Conservation (phyloP, 2,888 invertebrate genomes). For the Corythucha ciliata region DNA sequence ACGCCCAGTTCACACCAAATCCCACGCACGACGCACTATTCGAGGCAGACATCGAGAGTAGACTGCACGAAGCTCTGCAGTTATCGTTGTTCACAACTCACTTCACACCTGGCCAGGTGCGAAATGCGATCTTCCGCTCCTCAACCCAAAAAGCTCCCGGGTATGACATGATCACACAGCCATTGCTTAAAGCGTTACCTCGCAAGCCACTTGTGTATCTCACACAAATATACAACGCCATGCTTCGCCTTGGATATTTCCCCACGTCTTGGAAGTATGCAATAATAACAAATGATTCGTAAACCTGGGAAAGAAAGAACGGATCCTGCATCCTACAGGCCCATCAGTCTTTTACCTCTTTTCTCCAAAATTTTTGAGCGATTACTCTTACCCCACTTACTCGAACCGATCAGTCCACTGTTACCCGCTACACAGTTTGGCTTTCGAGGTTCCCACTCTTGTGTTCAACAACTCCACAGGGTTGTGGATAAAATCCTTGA, state of each 20-base stretch:
- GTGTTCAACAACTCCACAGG: not conserved
- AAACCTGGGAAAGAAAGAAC: not conserved
- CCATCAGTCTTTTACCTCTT: slow-evolving; percentile 4
- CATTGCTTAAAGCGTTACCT: slow-evolving; percentile 3
- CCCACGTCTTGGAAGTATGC: not conserved
- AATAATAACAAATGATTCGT: slow-evolving; percentile 1
- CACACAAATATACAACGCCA: slow-evolving; percentile 2
- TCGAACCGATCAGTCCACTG: not conserved
- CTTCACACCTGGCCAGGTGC: slow-evolving; percentile 16
- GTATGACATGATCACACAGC: slow-evolving; percentile 4
- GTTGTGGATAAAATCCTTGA: not conserved
- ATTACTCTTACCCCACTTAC: not conserved
- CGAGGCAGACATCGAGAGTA: too few relatives aligned
- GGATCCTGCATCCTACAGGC: not conserved
- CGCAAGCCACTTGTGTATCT: not conserved
- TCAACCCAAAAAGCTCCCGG: slow-evolving; percentile 12
- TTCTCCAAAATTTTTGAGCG: slow-evolving; percentile 13
- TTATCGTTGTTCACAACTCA: slow-evolving; percentile 5
- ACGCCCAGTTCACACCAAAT: slow-evolving; percentile 11
- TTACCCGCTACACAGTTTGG: slow-evolving; percentile 7
- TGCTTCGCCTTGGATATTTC: not conserved
- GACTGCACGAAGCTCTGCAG: too few relatives aligned
- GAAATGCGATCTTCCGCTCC: slow-evolving; percentile 15
- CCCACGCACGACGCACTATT: too few relatives aligned
- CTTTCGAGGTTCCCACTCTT: not conserved